A percentile compares a stretch with the other conserved stretches of the same genome.
phyloP scores from a whole-genome alignment of 2,113 vertebrate genomes.

The Zosterops borbonicus region DNA sequence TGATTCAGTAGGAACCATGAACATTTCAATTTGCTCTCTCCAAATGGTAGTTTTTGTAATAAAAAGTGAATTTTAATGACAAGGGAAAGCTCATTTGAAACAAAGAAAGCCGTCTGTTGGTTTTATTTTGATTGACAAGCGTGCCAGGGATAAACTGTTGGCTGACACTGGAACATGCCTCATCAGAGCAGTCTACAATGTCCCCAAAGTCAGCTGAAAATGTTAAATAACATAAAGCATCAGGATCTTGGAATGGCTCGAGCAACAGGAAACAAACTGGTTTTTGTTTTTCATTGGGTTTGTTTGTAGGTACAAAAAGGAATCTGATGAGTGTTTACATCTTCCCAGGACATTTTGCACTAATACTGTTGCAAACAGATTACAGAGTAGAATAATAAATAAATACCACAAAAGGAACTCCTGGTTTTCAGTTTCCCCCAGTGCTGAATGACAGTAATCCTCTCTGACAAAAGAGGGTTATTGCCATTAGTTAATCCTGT shows the following conservation, averaged over 20 bases:
- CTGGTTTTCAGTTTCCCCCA: slow-evolving; percentile 61
- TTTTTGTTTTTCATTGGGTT: slow-evolving; percentile 60
- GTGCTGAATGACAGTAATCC: slow-evolving; percentile 75
- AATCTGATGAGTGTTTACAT: slow-evolving; percentile 73
- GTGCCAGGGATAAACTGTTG: slow-evolving; percentile 36
- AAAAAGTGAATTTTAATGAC: slow-evolving; percentile 51
- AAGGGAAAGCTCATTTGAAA: slow-evolving; percentile 47
- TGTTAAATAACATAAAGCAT: slow-evolving; percentile 48
- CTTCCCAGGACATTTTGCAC: slow-evolving; percentile 78
- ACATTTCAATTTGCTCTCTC: slow-evolving; percentile 31
- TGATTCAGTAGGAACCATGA: not conserved
- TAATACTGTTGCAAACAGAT: slow-evolving; percentile 74
- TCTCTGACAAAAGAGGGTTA: slow-evolving; percentile 69
- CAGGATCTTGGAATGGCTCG: slow-evolving; percentile 52
- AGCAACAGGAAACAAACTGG: slow-evolving; percentile 48
- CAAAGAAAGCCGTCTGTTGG: slow-evolving; percentile 47
- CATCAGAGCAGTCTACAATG: slow-evolving; percentile 41
- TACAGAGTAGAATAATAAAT: slow-evolving; percentile 74
- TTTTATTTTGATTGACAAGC: slow-evolving; percentile 65
- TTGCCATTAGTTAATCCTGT: slow-evolving; percentile 72
- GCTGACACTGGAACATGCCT: slow-evolving; percentile 55
- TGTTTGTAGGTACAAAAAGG: slow-evolving; percentile 75
- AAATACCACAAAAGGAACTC: slow-evolving; percentile 73
- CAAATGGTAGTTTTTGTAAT: slow-evolving; percentile 23
- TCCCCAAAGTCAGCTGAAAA: slow-evolving; percentile 50